These are phyloP conservation scores for Neomorphus geoffroyi DNA, from an alignment of 2,797 vertebrate species.

Conservation along the genomic window DNA sequence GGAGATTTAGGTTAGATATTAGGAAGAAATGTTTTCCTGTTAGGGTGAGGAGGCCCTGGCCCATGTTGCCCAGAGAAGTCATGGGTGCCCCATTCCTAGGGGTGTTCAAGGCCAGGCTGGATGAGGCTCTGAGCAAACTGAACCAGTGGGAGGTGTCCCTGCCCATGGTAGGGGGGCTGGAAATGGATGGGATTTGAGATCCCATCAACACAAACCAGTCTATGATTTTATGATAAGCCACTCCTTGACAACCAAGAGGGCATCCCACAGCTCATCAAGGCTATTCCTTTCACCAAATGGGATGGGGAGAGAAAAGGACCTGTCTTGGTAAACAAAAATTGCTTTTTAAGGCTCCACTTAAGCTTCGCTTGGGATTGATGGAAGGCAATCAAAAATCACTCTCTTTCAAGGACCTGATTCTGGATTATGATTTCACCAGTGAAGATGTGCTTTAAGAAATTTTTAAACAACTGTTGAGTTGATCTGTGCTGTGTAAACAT, in stretches of 20 bases:
- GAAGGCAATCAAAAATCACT: background rate
- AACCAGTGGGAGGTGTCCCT: no score
- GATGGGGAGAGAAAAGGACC: background rate
- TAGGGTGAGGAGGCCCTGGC: no score
- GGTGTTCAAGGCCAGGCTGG: no score
- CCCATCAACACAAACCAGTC: no score
- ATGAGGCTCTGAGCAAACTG: no score
- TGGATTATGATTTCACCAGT: background rate
- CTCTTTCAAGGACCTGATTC: background rate
- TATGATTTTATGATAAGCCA: accelerated
- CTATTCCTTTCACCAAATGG: accelerated
- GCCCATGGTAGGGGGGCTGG: no score
- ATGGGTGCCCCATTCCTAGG: no score
- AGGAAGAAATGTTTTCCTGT: no score
- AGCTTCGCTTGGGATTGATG: background rate
- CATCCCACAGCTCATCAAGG: background rate
- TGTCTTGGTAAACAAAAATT: background rate
- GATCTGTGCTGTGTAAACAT: background rate
- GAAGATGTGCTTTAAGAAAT: background rate
- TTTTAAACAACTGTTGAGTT: background rate
- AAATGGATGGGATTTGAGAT: no score
- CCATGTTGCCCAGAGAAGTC: no score
- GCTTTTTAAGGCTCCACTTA: background rate
- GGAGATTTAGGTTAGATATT: no score
- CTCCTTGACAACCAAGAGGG: background rate